Conservation (phyloP, 2,797 vertebrate species). For the Orestias chungarensis region DNA sequence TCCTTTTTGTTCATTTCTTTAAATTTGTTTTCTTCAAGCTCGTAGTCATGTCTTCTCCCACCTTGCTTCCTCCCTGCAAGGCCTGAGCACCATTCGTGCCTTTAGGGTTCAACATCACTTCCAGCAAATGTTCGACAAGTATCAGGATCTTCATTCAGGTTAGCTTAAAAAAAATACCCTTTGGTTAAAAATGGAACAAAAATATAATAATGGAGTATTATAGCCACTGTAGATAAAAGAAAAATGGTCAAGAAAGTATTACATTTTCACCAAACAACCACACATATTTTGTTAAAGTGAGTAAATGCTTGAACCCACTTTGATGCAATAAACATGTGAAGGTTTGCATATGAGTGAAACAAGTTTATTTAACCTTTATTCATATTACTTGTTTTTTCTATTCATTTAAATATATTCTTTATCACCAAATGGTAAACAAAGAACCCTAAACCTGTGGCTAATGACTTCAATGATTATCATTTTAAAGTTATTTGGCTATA, state of each 20-base stretch:
- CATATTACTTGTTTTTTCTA: neutral
- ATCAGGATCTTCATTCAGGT: constrained; percentile 96
- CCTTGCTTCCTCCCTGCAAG: constrained; percentile 92
- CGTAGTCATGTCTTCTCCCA: constrained; percentile 95
- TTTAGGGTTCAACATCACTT: constrained; percentile 88
- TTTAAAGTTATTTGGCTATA: neutral
- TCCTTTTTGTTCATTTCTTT: neutral
- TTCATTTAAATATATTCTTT: neutral
- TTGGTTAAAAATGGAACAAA: neutral
- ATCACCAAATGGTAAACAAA: neutral
- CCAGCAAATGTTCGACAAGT: constrained; percentile 89
- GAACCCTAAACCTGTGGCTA: neutral
- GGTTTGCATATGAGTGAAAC: neutral
- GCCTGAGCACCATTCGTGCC: constrained; percentile 93
- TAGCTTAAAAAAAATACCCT: constrained; percentile 3
- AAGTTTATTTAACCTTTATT: neutral
- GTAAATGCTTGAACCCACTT: neutral
- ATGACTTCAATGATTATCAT: neutral
- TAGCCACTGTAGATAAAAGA: too few species aligned
- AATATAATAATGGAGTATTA: too few species aligned
- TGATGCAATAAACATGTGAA: neutral
- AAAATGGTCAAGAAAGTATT: too few species aligned
- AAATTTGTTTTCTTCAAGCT: constrained; percentile 69
- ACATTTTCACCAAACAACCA: too few species aligned
- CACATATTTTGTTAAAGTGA: neutral